Evolutionary conservation across 2,888 invertebrate species (phyloP).

Genomic region (Lasioglossum calceatum): DNA sequence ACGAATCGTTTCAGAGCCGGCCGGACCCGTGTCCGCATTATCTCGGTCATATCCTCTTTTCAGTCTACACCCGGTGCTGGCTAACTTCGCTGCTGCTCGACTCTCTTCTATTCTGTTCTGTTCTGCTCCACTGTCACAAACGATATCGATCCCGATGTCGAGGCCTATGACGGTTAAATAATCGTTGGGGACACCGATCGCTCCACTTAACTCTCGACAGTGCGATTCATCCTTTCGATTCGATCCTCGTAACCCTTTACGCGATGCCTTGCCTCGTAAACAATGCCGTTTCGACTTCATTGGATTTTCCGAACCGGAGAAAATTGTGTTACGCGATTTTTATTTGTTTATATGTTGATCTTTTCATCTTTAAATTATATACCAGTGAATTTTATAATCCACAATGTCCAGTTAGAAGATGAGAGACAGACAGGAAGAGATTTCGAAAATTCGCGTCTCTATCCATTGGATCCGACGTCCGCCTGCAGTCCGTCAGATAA

Average conservation of each 20-base stretch:
- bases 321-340: not conserved
- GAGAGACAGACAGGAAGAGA: too few species aligned
- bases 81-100: conserved; percentile 47
- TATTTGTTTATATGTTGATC: too few species aligned
- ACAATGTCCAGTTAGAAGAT: not conserved
- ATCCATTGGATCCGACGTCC: too few species aligned
- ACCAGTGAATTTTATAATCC: too few species aligned
- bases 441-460: not conserved
- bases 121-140: conserved; percentile 52
- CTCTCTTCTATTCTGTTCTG: not conserved
- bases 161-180: conserved; percentile 42
- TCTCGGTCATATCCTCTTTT: conserved; percentile 75
- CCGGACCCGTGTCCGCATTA: conserved; percentile 68
- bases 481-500: not conserved
- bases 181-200: conserved; percentile 46
- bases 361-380: too few species aligned
- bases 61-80: conserved; percentile 41
- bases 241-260: not conserved
- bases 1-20: conserved; percentile 48
- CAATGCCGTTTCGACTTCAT: not conserved
- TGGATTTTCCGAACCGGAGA: not conserved
- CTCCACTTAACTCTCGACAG: conserved; percentile 14
- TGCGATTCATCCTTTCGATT: not conserved
- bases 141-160: conserved; percentile 56
- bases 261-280: not conserved